These are phyloP conservation scores for Pao palembangensis DNA, from an alignment of 2,113 vertebrate species.

Conservation along the genomic window DNA sequence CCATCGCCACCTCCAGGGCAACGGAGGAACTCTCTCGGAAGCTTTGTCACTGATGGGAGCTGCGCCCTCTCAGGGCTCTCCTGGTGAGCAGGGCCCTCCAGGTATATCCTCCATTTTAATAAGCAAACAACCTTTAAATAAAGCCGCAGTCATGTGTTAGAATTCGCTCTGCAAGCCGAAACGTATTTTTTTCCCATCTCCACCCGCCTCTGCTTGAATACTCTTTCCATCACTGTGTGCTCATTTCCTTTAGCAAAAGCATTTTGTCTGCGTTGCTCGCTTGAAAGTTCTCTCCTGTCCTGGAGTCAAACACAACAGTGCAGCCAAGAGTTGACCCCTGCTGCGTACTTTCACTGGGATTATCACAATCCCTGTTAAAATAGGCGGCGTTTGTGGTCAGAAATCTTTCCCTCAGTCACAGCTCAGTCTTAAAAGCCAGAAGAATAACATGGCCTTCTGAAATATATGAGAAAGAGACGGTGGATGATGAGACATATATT, in stretches of 20 bases:
- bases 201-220: constrained; percentile 43
- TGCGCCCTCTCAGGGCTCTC: constrained; percentile 74
- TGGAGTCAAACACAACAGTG: constrained; percentile 42
- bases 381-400: neutral
- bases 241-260: constrained; percentile 44
- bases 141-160: constrained; percentile 5
- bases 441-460: too few species aligned
- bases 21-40: constrained; percentile 47
- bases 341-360: constrained; percentile 12
- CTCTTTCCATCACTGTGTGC: constrained; percentile 37
- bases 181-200: constrained; percentile 21
- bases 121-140: constrained; percentile 9
- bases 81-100: constrained; percentile 76
- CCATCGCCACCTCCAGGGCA: constrained; percentile 40
- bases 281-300: constrained; percentile 28
- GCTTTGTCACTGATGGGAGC: constrained; percentile 75
- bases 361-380: neutral
- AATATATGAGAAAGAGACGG: too few species aligned
- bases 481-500: too few species aligned
- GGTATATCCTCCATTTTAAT: constrained; percentile 53
- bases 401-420: neutral
- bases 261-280: constrained; percentile 21
- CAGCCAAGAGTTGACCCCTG: constrained; percentile 26
- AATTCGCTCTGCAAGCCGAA: constrained; percentile 23
- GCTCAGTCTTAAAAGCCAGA: too few species aligned